Evolutionary conservation across 2,797 vertebrate species (phyloP), one percentile per base, ranked within the genome.

Genomic region (Natrix natrix): DNA sequence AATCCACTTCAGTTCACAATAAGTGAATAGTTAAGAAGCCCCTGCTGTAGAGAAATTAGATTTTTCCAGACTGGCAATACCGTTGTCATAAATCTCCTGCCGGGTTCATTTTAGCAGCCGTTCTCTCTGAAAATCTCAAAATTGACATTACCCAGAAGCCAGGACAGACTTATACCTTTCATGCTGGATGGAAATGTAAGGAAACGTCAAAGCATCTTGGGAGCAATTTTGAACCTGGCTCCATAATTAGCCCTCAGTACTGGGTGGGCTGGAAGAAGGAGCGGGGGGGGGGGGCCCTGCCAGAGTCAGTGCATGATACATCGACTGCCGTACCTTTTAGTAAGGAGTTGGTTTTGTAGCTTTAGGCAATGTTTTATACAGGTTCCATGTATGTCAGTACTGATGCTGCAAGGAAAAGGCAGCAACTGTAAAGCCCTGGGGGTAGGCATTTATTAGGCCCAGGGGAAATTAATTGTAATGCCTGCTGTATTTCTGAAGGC

Each of bases 221-320:
- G 93, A 93, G 87, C 87, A 52, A 32, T 93, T 93, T 91, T 89
- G 87, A 93, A 89, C 90, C 59, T 93, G 69, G 90, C 87, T 93
- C 87, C 93, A 91, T 93, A 93, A 93, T 93, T 93, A 93, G 90
- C 69, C 6, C 69, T 91, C 93, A 93, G 52, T 37, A 66, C 87
- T 22, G 32, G 59, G 87, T 83, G 90, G 86, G 66, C 63, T 61
- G 55, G 56, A 90, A 91, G 52, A 22, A 54, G 26, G 32, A 88
- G 86, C 0, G 8, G 55, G 28, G 10, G 24, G 32, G n/a, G 24
- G 24, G 48, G 37, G n/a, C 14, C 14, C 6, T 57, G 32, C 57
- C 87, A 86, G 57, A 20, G 24, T 86, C 90, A 91, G 54, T 57
- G 59, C 87, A 20, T 59, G 87, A 89, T 37, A 54, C 52, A 91